Base-by-base conservation (phyloP, 1,140 invertebrate genomes). In the Yoshiicerus persimilis region DNA sequence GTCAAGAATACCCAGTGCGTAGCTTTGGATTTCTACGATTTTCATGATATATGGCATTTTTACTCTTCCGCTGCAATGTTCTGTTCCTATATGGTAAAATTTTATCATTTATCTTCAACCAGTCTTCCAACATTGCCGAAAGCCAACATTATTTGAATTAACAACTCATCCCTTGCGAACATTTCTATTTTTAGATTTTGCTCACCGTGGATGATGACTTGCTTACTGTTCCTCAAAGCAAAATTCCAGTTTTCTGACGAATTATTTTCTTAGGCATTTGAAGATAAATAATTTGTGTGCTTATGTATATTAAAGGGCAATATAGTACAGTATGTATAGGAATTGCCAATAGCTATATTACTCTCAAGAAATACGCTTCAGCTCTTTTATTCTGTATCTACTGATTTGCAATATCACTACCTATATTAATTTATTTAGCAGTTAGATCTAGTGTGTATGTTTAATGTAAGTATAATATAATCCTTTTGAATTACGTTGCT, bases 181-280 rank as follows among this genome's bases (percentile, higher is more conserved):
- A 30, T 80, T 87, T 77, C 75, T n/a, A 13, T 64, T 86, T 75
- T 25, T 25, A 90, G 90, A 39, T 89, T n/a, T 47, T 91, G 32
- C 77, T 91, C 0, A 90, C 90, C 13, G n/a, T 91, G 30, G 90
- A 91, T 83, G 90, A 91, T 77, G 90, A 91, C 56, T 62, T 91
- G 20, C 27, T 88, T 27, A 70, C 66, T 56, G 87, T 84, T 41
- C 90, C 83, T n/a, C 86, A 90, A 20, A 30, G 27, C 0, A 77
- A 86, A 41, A 90, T 90, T 86, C 88, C 88, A 20, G 90, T 90
- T 30, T 90, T 90, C 39, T 90, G 70, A 89, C 23, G 11, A 34
- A 27, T 11, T n/a, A 34, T 80, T 13, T 20, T 70, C 23, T 10
- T 66, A 66, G n/a, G 23, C 0, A 27, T 11, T 66, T 66, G 62